Percentiles rank a stretch among this genome's conserved stretches.
Conservation (phyloP, 2,797 vertebrate genomes). For the Pseudochirops corinnae region DNA sequence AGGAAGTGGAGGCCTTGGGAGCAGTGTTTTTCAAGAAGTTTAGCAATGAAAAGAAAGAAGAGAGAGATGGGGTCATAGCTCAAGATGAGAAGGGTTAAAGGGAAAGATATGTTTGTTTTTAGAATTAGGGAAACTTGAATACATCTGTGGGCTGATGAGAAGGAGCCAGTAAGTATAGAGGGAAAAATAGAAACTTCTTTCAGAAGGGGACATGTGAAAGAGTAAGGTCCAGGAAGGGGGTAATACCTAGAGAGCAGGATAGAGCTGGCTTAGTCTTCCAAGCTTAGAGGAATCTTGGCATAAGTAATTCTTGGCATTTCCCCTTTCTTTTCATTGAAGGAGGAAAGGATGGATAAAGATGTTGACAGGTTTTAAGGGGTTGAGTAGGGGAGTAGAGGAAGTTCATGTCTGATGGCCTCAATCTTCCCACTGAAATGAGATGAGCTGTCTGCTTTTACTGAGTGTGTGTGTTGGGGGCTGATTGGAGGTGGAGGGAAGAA, state of each 20-base stretch:
- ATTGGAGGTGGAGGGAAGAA: not conserved
- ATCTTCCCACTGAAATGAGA: not conserved
- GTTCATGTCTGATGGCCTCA: not conserved
- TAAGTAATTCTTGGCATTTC: not conserved
- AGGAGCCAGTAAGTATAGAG: not conserved
- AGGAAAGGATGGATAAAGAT: not conserved
- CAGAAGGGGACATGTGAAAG: not conserved
- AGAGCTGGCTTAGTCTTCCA: not conserved
- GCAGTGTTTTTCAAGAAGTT: not conserved
- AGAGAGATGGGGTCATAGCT: not conserved
- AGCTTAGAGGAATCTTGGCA: not conserved
- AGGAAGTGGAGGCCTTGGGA: not conserved
- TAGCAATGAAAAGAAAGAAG: not conserved
- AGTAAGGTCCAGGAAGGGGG: constrained; percentile 5
- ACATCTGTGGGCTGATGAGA: not conserved
- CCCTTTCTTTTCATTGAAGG: not conserved
- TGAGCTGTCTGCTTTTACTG: not conserved
- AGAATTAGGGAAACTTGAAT: not conserved
- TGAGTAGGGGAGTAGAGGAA: not conserved
- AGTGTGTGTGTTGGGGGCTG: not conserved
- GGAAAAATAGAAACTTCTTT: not conserved
- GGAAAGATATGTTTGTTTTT: not conserved
- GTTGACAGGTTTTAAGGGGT: not conserved
- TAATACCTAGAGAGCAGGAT: not conserved
- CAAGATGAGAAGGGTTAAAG: not conserved